phyloP scores from a whole-genome alignment of 1,140 invertebrate genomes.

The Aphaenogaster floridana region DNA sequence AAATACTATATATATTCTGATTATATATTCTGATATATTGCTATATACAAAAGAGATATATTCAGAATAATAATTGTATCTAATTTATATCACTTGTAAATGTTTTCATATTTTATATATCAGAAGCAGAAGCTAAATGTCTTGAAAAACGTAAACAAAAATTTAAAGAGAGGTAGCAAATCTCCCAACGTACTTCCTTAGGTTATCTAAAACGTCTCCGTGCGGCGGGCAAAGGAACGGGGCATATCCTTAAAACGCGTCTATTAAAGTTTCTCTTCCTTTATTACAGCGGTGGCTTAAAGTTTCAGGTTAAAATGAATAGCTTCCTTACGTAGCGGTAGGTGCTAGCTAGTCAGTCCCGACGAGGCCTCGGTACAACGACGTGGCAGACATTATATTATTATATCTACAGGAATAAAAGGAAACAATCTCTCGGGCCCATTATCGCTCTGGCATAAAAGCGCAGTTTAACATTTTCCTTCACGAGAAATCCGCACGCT shows the following conservation, averaged over 20 bases:
- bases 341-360: conserved; percentile 10
- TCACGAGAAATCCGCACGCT: conserved; percentile 42
- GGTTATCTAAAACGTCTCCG: conserved; percentile 56
- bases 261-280: conserved; percentile 77
- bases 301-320: conserved; percentile 83
- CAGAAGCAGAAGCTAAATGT: background rate
- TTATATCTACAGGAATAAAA: conserved; percentile 80
- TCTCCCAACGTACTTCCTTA: background rate
- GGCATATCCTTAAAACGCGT: conserved; percentile 71
- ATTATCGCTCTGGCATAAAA: conserved; percentile 77
- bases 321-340: conserved; percentile 58
- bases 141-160: background rate
- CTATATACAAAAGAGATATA: background rate
- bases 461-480: conserved; percentile 68
- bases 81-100: background rate
- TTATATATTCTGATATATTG: background rate
- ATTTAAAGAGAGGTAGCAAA: conserved; percentile 24
- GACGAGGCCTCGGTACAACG: conserved; percentile 62
- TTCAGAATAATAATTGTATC: conserved; percentile 6
- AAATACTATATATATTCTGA: no score
- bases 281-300: conserved; percentile 75
- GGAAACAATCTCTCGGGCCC: conserved; percentile 78
- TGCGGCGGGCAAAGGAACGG: conserved; percentile 41
- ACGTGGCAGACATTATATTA: conserved; percentile 75
- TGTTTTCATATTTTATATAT: background rate